phyloP scores from a whole-genome alignment of 2,888 invertebrate genomes.

The Physocephala rufipes region DNA sequence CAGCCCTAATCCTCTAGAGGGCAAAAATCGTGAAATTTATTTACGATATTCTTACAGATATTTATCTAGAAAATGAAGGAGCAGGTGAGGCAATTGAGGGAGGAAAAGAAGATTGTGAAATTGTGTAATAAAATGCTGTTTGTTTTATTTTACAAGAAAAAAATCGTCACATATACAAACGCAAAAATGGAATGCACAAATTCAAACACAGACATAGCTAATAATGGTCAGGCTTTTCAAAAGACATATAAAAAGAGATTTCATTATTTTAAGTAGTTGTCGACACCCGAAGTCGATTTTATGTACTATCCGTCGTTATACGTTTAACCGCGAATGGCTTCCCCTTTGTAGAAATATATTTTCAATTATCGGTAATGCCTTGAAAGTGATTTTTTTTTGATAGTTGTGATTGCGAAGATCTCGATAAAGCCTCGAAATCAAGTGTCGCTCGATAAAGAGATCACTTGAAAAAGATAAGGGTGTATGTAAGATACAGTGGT shows the following conservation, averaged over 20 bases:
- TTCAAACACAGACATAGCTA: neutral
- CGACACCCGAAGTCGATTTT: constrained; percentile 5
- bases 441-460: too few relatives aligned
- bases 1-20: neutral
- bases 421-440: too few relatives aligned
- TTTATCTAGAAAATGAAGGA: neutral
- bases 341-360: too few relatives aligned
- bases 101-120: too few relatives aligned
- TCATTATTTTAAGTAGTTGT: neutral
- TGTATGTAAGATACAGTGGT: too few relatives aligned
- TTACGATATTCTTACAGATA: too few relatives aligned
- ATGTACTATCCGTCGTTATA: neutral
- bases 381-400: too few relatives aligned
- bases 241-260: neutral
- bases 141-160: constrained; percentile 27
- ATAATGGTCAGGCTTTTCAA: neutral
- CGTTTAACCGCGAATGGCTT: too few relatives aligned
- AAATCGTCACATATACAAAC: too few relatives aligned
- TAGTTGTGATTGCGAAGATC: too few relatives aligned
- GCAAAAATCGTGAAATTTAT: neutral
- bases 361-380: too few relatives aligned
- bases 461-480: too few relatives aligned
- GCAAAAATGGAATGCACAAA: constrained; percentile 21
- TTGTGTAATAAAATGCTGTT: constrained; percentile 30
- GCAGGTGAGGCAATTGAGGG: neutral